phyloP scores from a whole-genome alignment of 1,140 invertebrate genomes.

The Phocides pigmalion region DNA sequence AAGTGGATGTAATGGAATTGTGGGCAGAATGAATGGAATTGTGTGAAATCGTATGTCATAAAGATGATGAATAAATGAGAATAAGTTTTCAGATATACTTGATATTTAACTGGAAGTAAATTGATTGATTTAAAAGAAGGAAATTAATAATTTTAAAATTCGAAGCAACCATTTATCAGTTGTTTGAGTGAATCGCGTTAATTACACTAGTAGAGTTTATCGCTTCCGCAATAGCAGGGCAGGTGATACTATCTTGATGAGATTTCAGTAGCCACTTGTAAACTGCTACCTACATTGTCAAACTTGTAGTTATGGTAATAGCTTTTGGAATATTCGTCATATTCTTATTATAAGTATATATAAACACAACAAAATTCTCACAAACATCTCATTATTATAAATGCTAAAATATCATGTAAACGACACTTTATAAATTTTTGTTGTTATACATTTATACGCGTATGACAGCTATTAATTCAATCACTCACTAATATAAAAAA shows the following conservation, averaged over 20 bases:
- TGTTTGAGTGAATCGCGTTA: background rate
- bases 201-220: conserved; percentile 5
- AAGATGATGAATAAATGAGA: no score
- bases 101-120: no score
- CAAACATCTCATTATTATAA: conserved; percentile 1
- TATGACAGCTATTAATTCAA: background rate
- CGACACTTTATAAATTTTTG: background rate
- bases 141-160: background rate
- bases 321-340: background rate
- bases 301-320: conserved; percentile 2
- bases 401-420: conserved; percentile 3
- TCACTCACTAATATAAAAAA: background rate
- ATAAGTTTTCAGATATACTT: no score
- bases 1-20: no score
- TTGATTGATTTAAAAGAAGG: no score
- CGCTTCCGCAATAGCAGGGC: conserved; percentile 21
- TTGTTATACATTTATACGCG: background rate
- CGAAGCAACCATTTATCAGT: conserved; percentile 2
- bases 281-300: background rate
- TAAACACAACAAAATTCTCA: background rate
- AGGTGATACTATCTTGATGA: conserved; percentile 21
- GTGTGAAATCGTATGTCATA: no score
- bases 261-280: background rate
- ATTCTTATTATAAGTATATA: background rate
- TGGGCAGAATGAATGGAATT: no score